Conservation (phyloP, 2,113 vertebrate genomes). For the Oncorhynchus clarkii region DNA sequence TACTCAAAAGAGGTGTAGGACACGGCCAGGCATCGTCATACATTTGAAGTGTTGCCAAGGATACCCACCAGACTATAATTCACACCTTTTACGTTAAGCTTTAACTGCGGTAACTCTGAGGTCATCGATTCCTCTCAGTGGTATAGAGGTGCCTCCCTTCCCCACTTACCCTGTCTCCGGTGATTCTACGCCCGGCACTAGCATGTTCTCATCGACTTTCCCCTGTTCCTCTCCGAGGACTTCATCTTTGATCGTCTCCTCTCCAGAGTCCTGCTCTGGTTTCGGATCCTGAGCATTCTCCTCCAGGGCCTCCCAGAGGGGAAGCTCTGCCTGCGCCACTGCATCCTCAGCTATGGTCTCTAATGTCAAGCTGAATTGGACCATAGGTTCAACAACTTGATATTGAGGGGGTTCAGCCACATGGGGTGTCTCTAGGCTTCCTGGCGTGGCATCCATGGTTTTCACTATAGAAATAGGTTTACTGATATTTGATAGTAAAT, state of each 20-base stretch:
- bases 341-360: neutral
- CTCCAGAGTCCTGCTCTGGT: conserved; percentile 2
- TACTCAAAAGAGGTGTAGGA: too few relatives aligned
- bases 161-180: conserved; percentile 29
- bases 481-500: too few relatives aligned
- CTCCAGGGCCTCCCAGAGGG: conserved; percentile 42
- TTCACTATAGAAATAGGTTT: too few relatives aligned
- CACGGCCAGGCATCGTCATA: too few relatives aligned
- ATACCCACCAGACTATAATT: too few relatives aligned
- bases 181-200: neutral
- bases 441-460: neutral
- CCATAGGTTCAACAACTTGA: neutral
- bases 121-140: too few relatives aligned
- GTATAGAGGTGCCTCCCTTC: too few relatives aligned
- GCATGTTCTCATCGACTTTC: too few relatives aligned
- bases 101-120: too few relatives aligned
- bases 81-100: too few relatives aligned
- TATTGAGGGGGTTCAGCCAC: neutral
- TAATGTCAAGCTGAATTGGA: neutral
- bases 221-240: neutral
- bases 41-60: too few relatives aligned
- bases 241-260: conserved; percentile 2
- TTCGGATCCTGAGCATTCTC: conserved; percentile 25
- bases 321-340: conserved; percentile 21
- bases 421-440: neutral